Evolutionary conservation across 2,113 vertebrate genomes (phyloP), one percentile per base, ranked within the genome.

Genomic region (Platysternon megacephalum): DNA sequence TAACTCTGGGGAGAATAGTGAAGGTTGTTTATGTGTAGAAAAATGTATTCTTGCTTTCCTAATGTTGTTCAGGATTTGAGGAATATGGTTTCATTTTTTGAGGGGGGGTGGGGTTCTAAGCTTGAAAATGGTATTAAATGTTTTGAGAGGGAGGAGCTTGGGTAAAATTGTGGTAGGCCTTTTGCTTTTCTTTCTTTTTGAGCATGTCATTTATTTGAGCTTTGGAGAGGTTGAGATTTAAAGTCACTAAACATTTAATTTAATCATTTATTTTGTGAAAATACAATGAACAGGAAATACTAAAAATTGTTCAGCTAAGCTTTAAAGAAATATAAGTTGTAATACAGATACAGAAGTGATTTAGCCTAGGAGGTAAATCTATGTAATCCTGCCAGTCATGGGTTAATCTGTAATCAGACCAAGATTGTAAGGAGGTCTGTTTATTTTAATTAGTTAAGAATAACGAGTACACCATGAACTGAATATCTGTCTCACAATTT

Each of bases 241-340:
- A 78, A 46, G 74, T 78, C 42, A 78, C 26, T 94, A 95, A 92
- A 89, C 90, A 83, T 86, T 89, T 44, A 76, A 44, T 95, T 94
- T 95, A 96, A 95, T 97, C 90, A 95, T 96, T 95, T 89, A 89
- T 97, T 97, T 93, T 74, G n/a, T 72, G n/a, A 42, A 94, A 97
- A 74, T 83, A 97, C 96, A 96, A 97, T 96, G 24, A 78, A 46
- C 22, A 78, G 81, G 94, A 96, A 53, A 65, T 90, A 92, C 96
- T 93, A 95, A 94, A 95, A 97, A 96, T 95, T 95, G 89, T 96
- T 95, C 83, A 86, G 89, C 87, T 94, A 81, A 95, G 95, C 94
- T 94, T 35, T 90, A 85, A 91, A 56, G 96, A 92, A 95, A 90
- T 88, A 85, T 97, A 35, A 96, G 91, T 93, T 88, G 1, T 87